Evolutionary conservation across 2,888 invertebrate genomes (phyloP).

Genomic region (Nysson spinosus): DNA sequence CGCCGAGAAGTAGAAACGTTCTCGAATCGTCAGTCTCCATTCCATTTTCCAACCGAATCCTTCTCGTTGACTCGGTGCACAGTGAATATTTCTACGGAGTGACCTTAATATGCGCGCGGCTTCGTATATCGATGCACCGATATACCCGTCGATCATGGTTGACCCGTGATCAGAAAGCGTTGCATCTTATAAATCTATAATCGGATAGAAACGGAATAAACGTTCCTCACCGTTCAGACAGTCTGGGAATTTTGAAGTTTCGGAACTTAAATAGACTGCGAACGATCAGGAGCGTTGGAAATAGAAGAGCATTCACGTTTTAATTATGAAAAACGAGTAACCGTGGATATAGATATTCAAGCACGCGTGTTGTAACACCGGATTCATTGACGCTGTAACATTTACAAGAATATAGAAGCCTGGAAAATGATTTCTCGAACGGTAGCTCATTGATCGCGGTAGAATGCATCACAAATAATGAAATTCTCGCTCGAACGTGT

Average conservation of each 20-base stretch:
- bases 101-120: constrained; percentile 53
- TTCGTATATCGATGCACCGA: constrained; percentile 29
- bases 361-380: no score
- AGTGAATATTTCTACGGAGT: constrained; percentile 46
- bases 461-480: no score
- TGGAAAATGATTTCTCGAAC: no score
- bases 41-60: constrained; percentile 26
- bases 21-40: constrained; percentile 28
- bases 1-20: constrained; percentile 6
- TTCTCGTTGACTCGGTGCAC: constrained; percentile 15
- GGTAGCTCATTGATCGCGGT: no score
- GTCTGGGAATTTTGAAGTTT: constrained; percentile 19
- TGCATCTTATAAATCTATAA: constrained; percentile 40
- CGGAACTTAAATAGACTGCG: constrained; percentile 2
- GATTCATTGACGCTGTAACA: no score
- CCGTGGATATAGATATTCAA: no score
- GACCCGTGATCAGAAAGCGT: constrained; percentile 40
- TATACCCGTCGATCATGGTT: constrained; percentile 36
- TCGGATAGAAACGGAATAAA: constrained; percentile 10
- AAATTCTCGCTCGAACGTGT: no score
- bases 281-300: constrained; percentile 8
- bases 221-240: constrained; percentile 21
- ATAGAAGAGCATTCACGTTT: background rate
- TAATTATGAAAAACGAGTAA: no score
- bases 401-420: no score